A percentile compares a stretch with the other conserved stretches of the same genome.
phyloP scores from a whole-genome alignment of 2,888 invertebrate species.

The Athalia cordata region DNA sequence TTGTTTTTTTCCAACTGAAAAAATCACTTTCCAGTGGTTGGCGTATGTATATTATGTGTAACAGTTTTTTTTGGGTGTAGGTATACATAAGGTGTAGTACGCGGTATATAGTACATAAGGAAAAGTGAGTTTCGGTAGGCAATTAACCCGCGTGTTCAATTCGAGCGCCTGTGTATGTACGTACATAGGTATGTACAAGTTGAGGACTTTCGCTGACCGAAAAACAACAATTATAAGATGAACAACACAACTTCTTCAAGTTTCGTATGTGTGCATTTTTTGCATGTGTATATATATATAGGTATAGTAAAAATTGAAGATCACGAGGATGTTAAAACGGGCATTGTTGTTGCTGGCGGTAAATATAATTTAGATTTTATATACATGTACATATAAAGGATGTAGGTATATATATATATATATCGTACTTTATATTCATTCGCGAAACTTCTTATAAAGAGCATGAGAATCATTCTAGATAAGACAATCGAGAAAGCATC shows the following conservation, averaged over 20 bases:
- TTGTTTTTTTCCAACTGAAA: no score
- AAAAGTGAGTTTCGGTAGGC: not conserved
- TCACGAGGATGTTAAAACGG: no score
- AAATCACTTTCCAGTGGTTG: no score
- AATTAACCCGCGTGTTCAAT: constrained; percentile 1
- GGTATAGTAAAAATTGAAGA: no score
- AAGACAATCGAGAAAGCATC: constrained; percentile 22
- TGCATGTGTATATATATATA: no score
- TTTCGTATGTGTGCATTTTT: no score
- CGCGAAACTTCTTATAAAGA: constrained; percentile 2
- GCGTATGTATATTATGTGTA: no score
- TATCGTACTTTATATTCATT: constrained; percentile 6
- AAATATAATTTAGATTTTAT: not conserved
- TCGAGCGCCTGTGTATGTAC: not conserved
- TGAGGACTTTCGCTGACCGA: constrained; percentile 1
- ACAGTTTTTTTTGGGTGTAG: no score
- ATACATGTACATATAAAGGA: not conserved
- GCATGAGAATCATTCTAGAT: not conserved
- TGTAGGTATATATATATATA: not conserved
- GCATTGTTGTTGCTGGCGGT: not conserved
- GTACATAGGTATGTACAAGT: not conserved
- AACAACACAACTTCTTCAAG: no score
- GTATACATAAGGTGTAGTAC: not conserved
- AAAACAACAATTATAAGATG: not conserved
- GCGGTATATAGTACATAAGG: not conserved